These are phyloP conservation scores for Potorous gilbertii DNA, from an alignment of 2,797 vertebrate species.

Conservation along the genomic window DNA sequence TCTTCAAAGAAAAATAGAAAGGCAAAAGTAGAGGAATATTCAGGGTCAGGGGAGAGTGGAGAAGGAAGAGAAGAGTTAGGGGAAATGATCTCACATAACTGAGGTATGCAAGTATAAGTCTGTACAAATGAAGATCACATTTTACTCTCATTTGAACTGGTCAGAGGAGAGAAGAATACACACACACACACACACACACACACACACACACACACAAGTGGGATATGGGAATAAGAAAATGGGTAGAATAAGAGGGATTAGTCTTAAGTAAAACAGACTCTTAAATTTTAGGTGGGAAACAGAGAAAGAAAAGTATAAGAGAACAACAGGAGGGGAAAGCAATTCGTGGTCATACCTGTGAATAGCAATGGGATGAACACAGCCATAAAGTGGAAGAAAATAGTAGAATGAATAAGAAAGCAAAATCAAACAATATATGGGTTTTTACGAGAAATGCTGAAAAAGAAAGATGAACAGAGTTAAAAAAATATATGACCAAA, in stretches of 20 bases:
- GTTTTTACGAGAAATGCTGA: neutral
- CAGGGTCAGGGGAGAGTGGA: too few relatives aligned
- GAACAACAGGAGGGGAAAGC: neutral
- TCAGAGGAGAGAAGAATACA: neutral
- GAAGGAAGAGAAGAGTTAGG: too few relatives aligned
- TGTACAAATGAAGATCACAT: too few relatives aligned
- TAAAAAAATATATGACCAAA: neutral
- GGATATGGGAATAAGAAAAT: neutral
- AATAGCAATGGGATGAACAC: neutral
- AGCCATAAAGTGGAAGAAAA: neutral
- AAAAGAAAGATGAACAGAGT: neutral
- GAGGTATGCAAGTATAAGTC: too few relatives aligned
- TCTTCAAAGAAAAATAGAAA: too few relatives aligned
- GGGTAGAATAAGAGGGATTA: neutral
- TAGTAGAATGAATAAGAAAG: neutral
- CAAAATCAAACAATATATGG: neutral
- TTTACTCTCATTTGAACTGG: too few relatives aligned
- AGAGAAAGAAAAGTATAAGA: neutral
- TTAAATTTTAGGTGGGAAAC: neutral
- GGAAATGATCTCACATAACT: too few relatives aligned
- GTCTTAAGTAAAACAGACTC: neutral
- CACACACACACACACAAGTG: neutral
- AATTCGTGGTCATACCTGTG: neutral
- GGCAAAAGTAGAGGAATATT: too few relatives aligned
- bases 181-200: too few relatives aligned